Base-by-base conservation (phyloP, 2,888 invertebrate genomes). In the Mellilla xanthometata region DNA sequence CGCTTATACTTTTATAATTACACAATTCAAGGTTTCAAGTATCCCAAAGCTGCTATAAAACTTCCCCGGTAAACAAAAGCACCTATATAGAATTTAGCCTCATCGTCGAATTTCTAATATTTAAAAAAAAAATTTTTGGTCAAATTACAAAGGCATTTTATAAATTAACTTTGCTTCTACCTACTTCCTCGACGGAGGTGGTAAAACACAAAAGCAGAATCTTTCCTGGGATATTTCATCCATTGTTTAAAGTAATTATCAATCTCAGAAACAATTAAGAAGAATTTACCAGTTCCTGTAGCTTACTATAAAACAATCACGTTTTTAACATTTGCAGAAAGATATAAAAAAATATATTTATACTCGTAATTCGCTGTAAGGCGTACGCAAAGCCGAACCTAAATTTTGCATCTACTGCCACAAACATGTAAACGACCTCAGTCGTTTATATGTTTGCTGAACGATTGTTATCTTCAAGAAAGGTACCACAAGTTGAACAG, bases 331-430 rank as follows among this genome's bases (percentile, higher is more conserved):
- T 34, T 31, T 30, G 41, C 36, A 43, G 40, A 39, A 38, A 22
- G n/a, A 34, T 9, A 22, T 30, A 11, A 22, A 13, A 11, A 35
- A 10, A 35, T 15, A 3, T n/a, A 34, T 28, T n/a, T 42, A 58
- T 65, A 65, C 55, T 66, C 34, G 39, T 34, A 46, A 39, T 38
- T 43, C 46, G 49, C 35, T 27, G 26, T 27, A 33, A 42, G 46
- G 49, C 50, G 47, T 41, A 50, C 54, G 49, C 52, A 42, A 44
- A 48, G 51, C 47, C 23, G 43, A 34, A 48, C 27, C 28, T 23
- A 12, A 29, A 13, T 29, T 38, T 13, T 2, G 3, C 12, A 13
- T n/a, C 34, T 11, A 6, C 12, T n/a, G n/a, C 8, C 26, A n/a
- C 32, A 27, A 15, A 19, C 19, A 19, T 6, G 3, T 19, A 19